These are phyloP conservation scores for Mormyrus proboscirostris DNA, from an alignment of 2,797 vertebrate species.

Conservation along the genomic window DNA sequence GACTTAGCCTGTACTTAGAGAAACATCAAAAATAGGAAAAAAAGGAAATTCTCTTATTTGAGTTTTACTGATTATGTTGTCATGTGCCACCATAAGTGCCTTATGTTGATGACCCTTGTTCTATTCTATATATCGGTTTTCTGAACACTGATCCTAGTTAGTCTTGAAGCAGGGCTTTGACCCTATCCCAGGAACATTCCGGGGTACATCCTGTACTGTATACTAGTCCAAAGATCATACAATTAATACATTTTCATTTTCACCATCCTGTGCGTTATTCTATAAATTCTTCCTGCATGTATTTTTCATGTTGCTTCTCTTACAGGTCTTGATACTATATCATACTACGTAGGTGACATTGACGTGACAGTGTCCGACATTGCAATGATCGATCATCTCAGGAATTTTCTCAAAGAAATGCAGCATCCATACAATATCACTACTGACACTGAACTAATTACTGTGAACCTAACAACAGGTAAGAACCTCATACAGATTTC, in stretches of 20 bases:
- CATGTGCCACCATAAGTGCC: background rate
- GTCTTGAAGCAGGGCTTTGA: background rate
- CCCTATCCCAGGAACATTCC: background rate
- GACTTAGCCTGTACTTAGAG: background rate
- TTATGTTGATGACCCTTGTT: background rate
- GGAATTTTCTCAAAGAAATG: slow-evolving; percentile 24
- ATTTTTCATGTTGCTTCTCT: background rate
- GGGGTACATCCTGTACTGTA: background rate
- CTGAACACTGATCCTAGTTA: background rate
- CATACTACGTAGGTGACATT: slow-evolving; percentile 36
- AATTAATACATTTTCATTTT: background rate
- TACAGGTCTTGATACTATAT: slow-evolving; percentile 20
- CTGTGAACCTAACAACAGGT: slow-evolving; percentile 41
- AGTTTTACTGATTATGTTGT: background rate
- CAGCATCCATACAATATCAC: slow-evolving; percentile 35
- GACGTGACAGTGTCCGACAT: slow-evolving; percentile 28
- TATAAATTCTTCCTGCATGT: background rate
- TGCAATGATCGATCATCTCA: slow-evolving; percentile 26
- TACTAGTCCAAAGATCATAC: background rate
- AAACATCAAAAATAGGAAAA: background rate
- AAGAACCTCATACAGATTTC: background rate
- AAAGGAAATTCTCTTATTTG: background rate
- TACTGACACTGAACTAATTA: slow-evolving; percentile 33
- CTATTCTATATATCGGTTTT: background rate
- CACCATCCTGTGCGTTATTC: background rate